Conservation (phyloP, 37 sponge, comb jelly and placozoan genomes). For the Amphimedon queenslandica region DNA sequence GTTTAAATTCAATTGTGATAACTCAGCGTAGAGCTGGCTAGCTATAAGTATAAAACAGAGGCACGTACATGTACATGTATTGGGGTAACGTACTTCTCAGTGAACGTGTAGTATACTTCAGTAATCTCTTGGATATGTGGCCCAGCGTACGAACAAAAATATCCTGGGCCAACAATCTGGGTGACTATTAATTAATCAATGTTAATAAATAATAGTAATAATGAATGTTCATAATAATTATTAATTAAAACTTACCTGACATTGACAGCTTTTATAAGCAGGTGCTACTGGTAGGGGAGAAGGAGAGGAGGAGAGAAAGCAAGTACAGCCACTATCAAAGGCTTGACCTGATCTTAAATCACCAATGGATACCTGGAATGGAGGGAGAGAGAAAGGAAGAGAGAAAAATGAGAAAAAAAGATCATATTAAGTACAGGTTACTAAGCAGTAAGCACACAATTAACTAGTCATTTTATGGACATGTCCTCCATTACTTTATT, state of each 20-base stretch:
- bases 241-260: too few species aligned
- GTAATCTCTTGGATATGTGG: slow-evolving; percentile 54
- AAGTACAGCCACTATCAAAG: slow-evolving; percentile 78
- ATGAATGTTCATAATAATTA: too few species aligned
- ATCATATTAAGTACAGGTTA: too few species aligned
- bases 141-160: slow-evolving; percentile 59
- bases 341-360: slow-evolving; percentile 72
- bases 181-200: slow-evolving; percentile 69
- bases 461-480: too few species aligned
- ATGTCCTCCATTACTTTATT: too few species aligned
- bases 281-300: neutral
- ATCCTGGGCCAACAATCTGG: slow-evolving; percentile 61
- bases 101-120: slow-evolving; percentile 47
- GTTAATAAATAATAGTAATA: too few species aligned
- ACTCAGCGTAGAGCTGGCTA: slow-evolving; percentile 87
- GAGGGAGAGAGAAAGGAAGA: too few species aligned
- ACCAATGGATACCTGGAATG: slow-evolving; percentile 45
- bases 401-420: neutral
- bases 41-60: slow-evolving; percentile 16
- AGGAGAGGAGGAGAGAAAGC: slow-evolving; percentile 18
- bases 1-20: slow-evolving; percentile 91
- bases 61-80: neutral
- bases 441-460: too few species aligned
- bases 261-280: too few species aligned
- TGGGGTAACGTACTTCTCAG: slow-evolving; percentile 39